These are phyloP conservation scores for Percina caprodes DNA, from an alignment of 2,113 vertebrate genomes.

Conservation along the genomic window DNA sequence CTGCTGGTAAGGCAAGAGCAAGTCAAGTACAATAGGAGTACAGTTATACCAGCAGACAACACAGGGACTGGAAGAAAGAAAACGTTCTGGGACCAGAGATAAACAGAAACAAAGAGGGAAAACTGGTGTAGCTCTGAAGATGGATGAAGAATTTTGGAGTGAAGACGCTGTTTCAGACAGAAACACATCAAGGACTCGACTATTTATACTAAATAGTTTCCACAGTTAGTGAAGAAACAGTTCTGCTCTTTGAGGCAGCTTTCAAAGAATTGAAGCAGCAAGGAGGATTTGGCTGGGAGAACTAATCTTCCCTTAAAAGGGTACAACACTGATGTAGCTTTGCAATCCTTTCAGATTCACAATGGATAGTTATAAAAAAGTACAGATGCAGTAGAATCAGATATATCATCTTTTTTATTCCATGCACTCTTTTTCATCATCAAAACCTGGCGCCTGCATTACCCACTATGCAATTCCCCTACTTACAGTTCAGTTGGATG, in stretches of 20 bases:
- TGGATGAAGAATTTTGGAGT: background rate
- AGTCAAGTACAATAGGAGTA: background rate
- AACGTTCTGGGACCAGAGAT: background rate
- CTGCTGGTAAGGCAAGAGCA: background rate
- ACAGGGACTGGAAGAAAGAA: background rate
- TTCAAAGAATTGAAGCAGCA: background rate
- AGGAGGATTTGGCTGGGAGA: background rate
- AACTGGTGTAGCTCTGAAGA: background rate
- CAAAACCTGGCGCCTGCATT: background rate
- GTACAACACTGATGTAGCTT: background rate
- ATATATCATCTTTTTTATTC: background rate
- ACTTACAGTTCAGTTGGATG: too few relatives aligned
- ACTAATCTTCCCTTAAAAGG: background rate
- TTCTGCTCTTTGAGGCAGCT: background rate
- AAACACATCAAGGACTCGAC: background rate
- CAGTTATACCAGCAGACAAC: background rate
- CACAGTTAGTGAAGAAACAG: background rate
- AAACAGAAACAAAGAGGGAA: slow-evolving; percentile 9
- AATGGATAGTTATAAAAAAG: background rate
- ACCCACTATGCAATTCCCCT: background rate
- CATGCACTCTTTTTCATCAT: background rate
- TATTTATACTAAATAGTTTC: slow-evolving; percentile 18
- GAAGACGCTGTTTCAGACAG: background rate
- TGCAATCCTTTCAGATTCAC: background rate
- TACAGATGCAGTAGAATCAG: background rate